A percentile compares a stretch with the other conserved stretches of the same genome.
These are phyloP conservation scores for Rhynchonema sp. DNA, from an alignment of 2,888 invertebrate genomes.

Conservation along the genomic window DNA sequence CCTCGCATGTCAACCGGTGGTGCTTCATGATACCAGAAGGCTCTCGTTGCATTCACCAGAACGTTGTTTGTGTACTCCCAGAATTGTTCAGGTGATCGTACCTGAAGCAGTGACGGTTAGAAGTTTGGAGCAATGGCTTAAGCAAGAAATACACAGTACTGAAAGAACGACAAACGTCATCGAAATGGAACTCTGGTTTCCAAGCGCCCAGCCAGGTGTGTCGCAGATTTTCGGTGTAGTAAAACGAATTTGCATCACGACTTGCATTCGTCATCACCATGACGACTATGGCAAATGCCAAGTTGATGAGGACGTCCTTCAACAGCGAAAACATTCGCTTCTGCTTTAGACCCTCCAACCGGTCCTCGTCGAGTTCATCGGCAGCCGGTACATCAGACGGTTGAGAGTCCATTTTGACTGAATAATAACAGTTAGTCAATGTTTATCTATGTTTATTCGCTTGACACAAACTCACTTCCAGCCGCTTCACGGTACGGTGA, in stretches of 20 bases:
- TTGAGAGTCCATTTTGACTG: not conserved
- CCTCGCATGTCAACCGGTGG: conserved; percentile 33
- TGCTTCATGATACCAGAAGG: conserved; percentile 31
- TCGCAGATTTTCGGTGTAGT: not conserved
- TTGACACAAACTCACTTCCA: no score
- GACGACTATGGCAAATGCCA: conserved; percentile 33
- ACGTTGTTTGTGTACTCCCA: conserved; percentile 32
- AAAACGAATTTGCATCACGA: conserved; percentile 22
- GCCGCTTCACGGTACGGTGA: no score
- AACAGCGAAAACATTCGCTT: conserved; percentile 34
- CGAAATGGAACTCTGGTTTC: not conserved
- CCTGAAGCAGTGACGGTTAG: conserved; percentile 19
- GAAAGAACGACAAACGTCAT: not conserved
- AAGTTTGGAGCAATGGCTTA: no score
- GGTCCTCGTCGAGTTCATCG: conserved; percentile 19
- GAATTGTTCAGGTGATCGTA: conserved; percentile 27
- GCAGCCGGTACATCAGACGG: conserved; percentile 8
- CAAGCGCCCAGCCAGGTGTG: not conserved
- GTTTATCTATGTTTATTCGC: no score
- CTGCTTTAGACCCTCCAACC: conserved; percentile 31
- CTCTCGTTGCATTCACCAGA: conserved; percentile 29
- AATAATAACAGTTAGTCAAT: no score
- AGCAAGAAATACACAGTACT: no score
- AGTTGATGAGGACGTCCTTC: conserved; percentile 32
- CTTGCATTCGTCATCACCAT: conserved; percentile 32